These are phyloP conservation scores for Gymnocypris eckloni DNA, from an alignment of 2,797 vertebrate species.

Conservation along the genomic window DNA sequence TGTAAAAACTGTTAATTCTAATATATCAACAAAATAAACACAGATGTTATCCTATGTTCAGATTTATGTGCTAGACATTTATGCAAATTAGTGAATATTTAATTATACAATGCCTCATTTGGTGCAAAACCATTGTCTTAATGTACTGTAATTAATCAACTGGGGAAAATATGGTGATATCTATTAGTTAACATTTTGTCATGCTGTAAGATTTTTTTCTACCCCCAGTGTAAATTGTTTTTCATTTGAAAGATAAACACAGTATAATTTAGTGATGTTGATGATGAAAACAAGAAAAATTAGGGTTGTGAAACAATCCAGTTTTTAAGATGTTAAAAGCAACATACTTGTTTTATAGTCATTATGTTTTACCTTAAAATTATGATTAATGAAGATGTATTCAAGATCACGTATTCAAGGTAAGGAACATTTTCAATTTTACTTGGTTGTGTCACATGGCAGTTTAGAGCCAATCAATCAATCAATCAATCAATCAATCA, in stretches of 20 bases:
- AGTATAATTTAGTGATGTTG: too few species aligned
- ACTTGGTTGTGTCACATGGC: neutral
- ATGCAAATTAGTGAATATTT: neutral
- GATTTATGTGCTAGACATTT: neutral
- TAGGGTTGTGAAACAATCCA: too few species aligned
- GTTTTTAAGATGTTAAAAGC: too few species aligned
- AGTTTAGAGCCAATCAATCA: too few species aligned
- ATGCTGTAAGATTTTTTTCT: neutral
- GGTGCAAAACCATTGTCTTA: neutral
- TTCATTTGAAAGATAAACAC: too few species aligned
- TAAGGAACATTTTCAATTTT: too few species aligned
- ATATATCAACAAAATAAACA: neutral
- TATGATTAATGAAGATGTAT: too few species aligned
- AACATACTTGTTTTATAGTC: too few species aligned
- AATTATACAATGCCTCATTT: neutral
- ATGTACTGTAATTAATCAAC: neutral
- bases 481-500: too few species aligned
- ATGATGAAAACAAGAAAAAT: too few species aligned
- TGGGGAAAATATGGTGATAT: neutral
- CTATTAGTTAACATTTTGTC: neutral
- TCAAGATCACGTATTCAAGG: too few species aligned
- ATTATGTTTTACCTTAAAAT: too few species aligned
- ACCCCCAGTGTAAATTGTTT: neutral
- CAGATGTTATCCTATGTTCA: neutral
- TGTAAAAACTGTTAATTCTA: neutral